Evolutionary conservation across 2,888 invertebrate genomes (phyloP).

Genomic region (Papilio elwesi): DNA sequence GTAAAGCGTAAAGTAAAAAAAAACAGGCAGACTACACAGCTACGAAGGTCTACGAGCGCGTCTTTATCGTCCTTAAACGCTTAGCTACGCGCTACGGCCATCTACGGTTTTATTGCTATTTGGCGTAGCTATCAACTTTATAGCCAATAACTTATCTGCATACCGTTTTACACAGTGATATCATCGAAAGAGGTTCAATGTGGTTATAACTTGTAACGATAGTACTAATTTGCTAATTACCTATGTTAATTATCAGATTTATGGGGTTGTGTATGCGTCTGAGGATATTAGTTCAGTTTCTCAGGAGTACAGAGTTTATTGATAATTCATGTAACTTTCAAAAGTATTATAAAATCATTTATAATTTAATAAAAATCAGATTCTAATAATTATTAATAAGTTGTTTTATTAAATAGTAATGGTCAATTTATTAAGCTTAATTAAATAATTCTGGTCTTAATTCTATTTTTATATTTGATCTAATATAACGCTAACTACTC

Average conservation of each 20-base stretch:
- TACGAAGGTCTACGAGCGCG: slow-evolving; percentile 29
- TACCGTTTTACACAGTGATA: slow-evolving; percentile 49
- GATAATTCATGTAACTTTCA: no score
- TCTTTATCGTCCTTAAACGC: slow-evolving; percentile 27
- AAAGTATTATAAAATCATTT: background rate
- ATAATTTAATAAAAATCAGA: background rate
- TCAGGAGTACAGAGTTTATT: no score
- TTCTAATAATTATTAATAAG: background rate
- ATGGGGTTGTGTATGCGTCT: no score
- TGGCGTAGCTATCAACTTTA: slow-evolving; percentile 51
- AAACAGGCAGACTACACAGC: slow-evolving; percentile 2
- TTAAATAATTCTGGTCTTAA: background rate
- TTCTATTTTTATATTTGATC: slow-evolving; percentile 2
- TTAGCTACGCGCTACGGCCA: slow-evolving; percentile 24
- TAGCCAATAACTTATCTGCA: slow-evolving; percentile 52
- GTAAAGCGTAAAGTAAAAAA: slow-evolving; percentile 2
- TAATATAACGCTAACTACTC: slow-evolving; percentile 33
- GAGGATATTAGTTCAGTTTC: no score
- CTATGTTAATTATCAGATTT: background rate
- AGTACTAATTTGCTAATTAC: slow-evolving; percentile 15
- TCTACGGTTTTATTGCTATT: slow-evolving; percentile 51
- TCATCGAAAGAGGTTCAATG: slow-evolving; percentile 34
- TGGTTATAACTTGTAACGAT: slow-evolving; percentile 31
- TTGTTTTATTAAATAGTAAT: background rate
- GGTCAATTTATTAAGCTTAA: no score